Percentiles rank a stretch among this genome's conserved stretches.
phyloP scores from a whole-genome alignment of 2,888 invertebrate genomes.

The Flexamia atlantica region DNA sequence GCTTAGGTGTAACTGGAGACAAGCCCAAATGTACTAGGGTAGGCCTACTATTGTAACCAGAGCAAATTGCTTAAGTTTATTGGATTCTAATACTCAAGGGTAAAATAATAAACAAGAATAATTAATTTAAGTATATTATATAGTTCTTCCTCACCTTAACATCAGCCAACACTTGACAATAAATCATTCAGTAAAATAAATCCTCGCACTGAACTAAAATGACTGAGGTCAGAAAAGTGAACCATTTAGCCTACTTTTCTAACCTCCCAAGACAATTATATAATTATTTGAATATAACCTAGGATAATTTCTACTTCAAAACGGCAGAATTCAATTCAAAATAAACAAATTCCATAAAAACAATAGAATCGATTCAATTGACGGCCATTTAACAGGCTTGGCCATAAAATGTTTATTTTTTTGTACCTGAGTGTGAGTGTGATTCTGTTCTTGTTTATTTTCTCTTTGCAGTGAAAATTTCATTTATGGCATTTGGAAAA shows the following conservation, averaged over 20 bases:
- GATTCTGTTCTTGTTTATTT: neutral
- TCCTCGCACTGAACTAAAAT: neutral
- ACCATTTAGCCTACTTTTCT: neutral
- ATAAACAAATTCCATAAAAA: conserved; percentile 4
- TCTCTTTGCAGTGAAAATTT: neutral
- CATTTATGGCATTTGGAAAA: neutral
- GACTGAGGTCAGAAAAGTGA: neutral
- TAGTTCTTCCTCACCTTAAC: conserved; percentile 9
- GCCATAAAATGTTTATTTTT: neutral
- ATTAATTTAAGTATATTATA: conserved; percentile 3
- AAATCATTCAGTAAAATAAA: neutral
- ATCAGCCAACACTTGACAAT: neutral
- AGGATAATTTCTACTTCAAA: neutral
- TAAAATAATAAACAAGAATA: too few species aligned
- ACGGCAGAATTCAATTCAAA: neutral
- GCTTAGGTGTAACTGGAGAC: too few species aligned
- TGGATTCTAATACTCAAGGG: too few species aligned
- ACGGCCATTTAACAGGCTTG: conserved; percentile 9
- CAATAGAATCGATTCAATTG: neutral
- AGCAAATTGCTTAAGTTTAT: too few species aligned
- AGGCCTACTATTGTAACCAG: too few species aligned
- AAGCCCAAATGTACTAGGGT: too few species aligned
- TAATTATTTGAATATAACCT: too few species aligned
- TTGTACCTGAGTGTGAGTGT: neutral
- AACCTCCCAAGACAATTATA: too few species aligned